Evolutionary conservation across 2,113 vertebrate species (phyloP).

Genomic region (Pelusios castaneus): DNA sequence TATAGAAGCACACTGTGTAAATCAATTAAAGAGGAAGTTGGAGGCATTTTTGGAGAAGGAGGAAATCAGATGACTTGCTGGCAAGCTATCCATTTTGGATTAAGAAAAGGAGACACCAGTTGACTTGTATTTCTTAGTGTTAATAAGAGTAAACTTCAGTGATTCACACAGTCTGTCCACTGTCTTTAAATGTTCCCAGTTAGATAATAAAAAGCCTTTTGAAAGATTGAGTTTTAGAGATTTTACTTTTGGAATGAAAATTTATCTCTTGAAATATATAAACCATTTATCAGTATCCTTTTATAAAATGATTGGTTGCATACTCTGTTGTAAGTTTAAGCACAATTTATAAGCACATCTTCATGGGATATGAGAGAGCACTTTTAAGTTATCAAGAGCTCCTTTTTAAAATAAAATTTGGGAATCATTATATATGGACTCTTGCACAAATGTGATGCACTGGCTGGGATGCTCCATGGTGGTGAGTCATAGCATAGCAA

Average conservation of each 20-base stretch:
- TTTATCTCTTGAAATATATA: not conserved
- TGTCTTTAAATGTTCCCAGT: not conserved
- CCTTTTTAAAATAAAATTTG: not conserved
- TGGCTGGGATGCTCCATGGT: no score
- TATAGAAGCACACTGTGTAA: not conserved
- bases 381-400: not conserved
- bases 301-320: not conserved
- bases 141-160: not conserved
- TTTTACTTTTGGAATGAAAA: not conserved
- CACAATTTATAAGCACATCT: not conserved
- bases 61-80: not conserved
- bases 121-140: not conserved
- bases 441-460: no score
- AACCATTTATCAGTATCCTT: not conserved
- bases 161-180: not conserved
- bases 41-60: conserved; percentile 9
- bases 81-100: not conserved
- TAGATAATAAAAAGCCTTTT: not conserved
- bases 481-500: no score
- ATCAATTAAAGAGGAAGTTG: not conserved
- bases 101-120: not conserved
- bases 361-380: not conserved
- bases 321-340: not conserved
- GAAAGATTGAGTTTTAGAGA: not conserved
- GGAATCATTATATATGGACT: not conserved